Evolutionary conservation across 2,113 vertebrate genomes (phyloP).

Genomic region (Megaceryle maxima): DNA sequence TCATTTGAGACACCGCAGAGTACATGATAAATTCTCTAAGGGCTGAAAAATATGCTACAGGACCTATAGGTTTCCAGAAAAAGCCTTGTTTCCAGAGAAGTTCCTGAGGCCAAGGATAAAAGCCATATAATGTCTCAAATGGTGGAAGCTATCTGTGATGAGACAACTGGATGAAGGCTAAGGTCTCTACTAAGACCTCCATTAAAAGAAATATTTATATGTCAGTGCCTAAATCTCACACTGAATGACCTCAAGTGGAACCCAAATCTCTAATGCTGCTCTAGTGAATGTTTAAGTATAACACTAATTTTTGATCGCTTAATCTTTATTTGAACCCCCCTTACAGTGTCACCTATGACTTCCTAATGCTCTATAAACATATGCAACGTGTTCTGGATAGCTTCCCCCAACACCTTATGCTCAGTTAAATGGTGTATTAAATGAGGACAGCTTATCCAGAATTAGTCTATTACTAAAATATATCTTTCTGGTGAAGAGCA

Average conservation of each 20-base stretch:
- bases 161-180: background rate
- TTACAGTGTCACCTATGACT: background rate
- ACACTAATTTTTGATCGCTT: background rate
- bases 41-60: background rate
- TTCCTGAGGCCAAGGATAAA: background rate
- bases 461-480: background rate
- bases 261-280: background rate
- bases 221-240: background rate
- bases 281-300: background rate
- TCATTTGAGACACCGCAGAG: background rate
- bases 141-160: background rate
- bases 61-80: background rate
- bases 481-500: background rate
- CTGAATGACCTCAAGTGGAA: background rate
- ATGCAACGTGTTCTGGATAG: background rate
- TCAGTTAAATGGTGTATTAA: background rate
- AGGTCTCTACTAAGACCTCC: background rate
- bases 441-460: background rate
- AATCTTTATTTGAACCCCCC: background rate
- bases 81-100: background rate
- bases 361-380: background rate
- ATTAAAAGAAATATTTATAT: background rate
- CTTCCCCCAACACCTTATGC: background rate
- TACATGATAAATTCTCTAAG: background rate
- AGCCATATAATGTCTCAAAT: background rate